These are phyloP conservation scores for Diadromus collaris DNA, from an alignment of 2,888 invertebrate species.

Conservation along the genomic window DNA sequence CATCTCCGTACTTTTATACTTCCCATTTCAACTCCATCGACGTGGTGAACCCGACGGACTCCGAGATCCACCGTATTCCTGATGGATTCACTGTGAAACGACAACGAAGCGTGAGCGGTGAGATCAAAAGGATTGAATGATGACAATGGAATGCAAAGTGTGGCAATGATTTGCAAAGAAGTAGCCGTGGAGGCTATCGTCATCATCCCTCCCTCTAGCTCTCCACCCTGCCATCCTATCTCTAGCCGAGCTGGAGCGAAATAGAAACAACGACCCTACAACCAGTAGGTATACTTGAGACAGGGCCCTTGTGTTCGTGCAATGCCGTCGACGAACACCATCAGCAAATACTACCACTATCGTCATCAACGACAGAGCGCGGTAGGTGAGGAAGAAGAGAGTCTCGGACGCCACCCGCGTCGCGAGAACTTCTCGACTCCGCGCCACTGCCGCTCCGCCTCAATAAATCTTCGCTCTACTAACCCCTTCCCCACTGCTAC, in stretches of 20 bases:
- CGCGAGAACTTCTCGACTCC: slow-evolving; percentile 73
- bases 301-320: slow-evolving; percentile 38
- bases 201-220: not conserved
- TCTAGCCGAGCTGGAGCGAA: slow-evolving; percentile 19
- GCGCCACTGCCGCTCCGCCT: slow-evolving; percentile 47
- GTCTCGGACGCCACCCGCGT: slow-evolving; percentile 53
- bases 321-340: slow-evolving; percentile 49
- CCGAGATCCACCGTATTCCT: too few species aligned
- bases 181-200: too few species aligned
- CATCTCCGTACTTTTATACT: slow-evolving; percentile 27
- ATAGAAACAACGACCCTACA: slow-evolving; percentile 22
- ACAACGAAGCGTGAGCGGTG: too few species aligned
- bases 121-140: too few species aligned
- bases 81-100: too few species aligned
- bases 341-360: slow-evolving; percentile 59
- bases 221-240: not conserved
- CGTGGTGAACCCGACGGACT: slow-evolving; percentile 8
- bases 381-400: slow-evolving; percentile 21
- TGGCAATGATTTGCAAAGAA: too few species aligned
- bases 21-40: slow-evolving; percentile 10
- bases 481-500: slow-evolving; percentile 29
- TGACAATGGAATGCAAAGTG: too few species aligned
- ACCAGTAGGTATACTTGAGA: slow-evolving; percentile 28
- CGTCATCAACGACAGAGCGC: slow-evolving; percentile 57
- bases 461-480: slow-evolving; percentile 72